A percentile compares a stretch with the other conserved stretches of the same genome.
Evolutionary conservation across 2,113 vertebrate species (phyloP).

Genomic region (Hiodon tergisus): DNA sequence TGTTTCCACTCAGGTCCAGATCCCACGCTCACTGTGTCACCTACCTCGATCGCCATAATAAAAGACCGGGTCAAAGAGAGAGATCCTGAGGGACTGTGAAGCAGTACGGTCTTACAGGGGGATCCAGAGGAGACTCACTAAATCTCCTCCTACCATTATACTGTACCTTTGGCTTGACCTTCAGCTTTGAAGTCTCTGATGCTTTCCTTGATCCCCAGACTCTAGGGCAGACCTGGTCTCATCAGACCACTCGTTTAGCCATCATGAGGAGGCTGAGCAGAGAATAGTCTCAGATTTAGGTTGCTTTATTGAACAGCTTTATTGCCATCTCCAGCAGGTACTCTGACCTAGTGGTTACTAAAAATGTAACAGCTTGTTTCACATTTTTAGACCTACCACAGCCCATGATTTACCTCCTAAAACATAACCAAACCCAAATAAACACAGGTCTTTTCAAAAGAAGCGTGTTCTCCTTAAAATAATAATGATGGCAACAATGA

Average conservation of each 20-base stretch:
- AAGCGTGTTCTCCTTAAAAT: background rate
- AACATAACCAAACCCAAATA: no score
- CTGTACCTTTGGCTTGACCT: background rate
- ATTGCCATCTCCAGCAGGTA: no score
- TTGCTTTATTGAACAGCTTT: no score
- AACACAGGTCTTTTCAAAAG: background rate
- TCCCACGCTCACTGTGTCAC: background rate
- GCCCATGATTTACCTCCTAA: no score
- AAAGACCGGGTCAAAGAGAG: constrained; percentile 10
- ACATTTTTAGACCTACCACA: no score
- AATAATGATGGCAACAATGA: background rate
- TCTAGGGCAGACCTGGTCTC: no score
- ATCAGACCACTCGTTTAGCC: no score
- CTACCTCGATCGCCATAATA: constrained; percentile 1
- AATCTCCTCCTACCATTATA: background rate
- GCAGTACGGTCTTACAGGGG: background rate
- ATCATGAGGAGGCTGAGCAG: no score
- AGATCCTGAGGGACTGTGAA: background rate
- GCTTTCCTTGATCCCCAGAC: no score
- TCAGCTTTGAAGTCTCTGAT: constrained; percentile 1
- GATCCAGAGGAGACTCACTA: constrained; percentile 10
- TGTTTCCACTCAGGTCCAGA: background rate
- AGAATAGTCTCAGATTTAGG: no score
- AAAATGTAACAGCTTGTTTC: no score
- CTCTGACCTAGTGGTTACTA: no score